Base-by-base conservation (phyloP, 35 echinoderm and acorn worm species). In the Stichopus chloronotus region DNA sequence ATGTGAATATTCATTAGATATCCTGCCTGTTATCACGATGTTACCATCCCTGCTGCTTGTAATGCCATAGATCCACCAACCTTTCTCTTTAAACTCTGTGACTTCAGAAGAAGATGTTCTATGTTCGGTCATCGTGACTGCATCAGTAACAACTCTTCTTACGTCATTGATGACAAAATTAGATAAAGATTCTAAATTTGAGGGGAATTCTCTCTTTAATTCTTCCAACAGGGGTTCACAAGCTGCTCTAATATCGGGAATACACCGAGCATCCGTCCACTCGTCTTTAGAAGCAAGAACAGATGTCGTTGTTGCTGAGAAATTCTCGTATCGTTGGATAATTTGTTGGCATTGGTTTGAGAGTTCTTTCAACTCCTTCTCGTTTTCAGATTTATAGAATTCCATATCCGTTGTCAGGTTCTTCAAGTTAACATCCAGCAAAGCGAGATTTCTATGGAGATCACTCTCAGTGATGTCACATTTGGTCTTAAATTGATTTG, bases 191-290 rank as follows among this genome's bases (percentile, higher is more conserved):
- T 63, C 58, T 9, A 30, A 22, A 23, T 20, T 20, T 14, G 25
- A 5, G 6, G 9, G 86, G 8, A 63, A 88, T 72, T 68, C 58
- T 9, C 4, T 88, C 7, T 88, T 69, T n/a, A 88, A 52, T 20
- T 88, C 86, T 23, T 63, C 14, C 24, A n/a, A 24, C 58, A 88
- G 43, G 43, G 86, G 86, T 88, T 53, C 86, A 53, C 55, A 8
- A 68, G 86, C 86, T 63, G 12, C 5, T 14, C 86, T 24, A 8
- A 88, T 72, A 53, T 68, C 86, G 24, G 86, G 86, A 16, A 88
- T 63, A 24, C 86, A 88, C 23, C 68, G 86, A 30, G 25, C 63
- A 20, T 57, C 86, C 43, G 86, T 88, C 86, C 86, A 88, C 25
- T 88, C 58, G 86, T 88, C 23, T 22, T 60, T 72, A 7, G 58